phyloP scores from a whole-genome alignment of 2,797 vertebrate species.

The Tarsius wallacei region DNA sequence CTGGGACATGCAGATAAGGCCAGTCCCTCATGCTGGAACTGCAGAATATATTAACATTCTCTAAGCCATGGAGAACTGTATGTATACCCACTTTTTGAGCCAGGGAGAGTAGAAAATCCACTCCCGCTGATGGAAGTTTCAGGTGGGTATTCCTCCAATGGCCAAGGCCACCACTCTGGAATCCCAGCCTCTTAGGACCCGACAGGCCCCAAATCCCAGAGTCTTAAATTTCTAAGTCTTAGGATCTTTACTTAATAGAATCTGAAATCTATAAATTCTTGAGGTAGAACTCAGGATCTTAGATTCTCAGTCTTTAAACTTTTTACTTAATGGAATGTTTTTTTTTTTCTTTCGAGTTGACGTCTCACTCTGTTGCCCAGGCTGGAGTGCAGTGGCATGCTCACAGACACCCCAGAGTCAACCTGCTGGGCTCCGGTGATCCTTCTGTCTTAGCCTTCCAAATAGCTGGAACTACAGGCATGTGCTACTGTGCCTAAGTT shows the following conservation, averaged over 20 bases:
- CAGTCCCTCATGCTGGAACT: background rate
- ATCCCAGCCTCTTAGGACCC: background rate
- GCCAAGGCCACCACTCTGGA: background rate
- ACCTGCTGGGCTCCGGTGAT: no score
- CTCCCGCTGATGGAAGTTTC: background rate
- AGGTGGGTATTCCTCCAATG: background rate
- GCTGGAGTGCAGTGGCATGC: no score
- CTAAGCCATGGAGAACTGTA: slow-evolving; percentile 11
- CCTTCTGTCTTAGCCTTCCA: no score
- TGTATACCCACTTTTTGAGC: background rate
- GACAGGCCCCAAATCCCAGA: background rate
- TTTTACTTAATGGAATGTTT: slow-evolving; percentile 23
- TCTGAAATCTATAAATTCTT: background rate
- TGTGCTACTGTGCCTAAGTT: no score
- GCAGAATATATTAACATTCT: slow-evolving; percentile 78
- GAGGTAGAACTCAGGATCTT: slow-evolving; percentile 19
- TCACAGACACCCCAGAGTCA: no score
- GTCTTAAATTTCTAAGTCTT: background rate
- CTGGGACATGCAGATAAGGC: slow-evolving; percentile 80
- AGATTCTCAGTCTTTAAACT: background rate
- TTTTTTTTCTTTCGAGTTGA: no score
- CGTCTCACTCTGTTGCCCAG: no score
- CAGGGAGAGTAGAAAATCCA: background rate
- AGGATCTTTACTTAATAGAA: background rate
- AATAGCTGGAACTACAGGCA: no score